A percentile compares a stretch with the other conserved stretches of the same genome.
phyloP scores from a whole-genome alignment of 2,797 vertebrate species.

The Pseudomugil tenellus region DNA sequence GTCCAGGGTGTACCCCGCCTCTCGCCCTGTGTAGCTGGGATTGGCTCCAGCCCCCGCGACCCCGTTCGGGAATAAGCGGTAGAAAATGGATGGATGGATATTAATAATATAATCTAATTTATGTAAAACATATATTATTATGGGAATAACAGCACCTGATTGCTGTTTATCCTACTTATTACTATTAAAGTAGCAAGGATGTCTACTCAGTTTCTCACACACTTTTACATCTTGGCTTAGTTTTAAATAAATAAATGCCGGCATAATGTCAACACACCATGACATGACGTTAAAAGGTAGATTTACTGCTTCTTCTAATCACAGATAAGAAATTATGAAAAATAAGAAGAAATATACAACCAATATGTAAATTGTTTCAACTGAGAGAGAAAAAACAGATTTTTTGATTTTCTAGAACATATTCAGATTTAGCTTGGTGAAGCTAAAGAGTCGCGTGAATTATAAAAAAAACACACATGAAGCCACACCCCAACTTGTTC shows the following conservation, averaged over 20 bases:
- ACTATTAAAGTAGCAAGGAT: not conserved
- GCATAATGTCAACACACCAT: not conserved
- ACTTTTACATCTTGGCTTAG: not conserved
- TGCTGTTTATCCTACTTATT: not conserved
- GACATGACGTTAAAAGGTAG: not conserved
- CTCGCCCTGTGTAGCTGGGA: no score
- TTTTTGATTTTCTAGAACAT: slow-evolving; percentile 5
- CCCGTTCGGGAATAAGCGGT: no score
- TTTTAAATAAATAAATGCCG: not conserved
- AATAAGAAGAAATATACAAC: no score
- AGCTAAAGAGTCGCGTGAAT: not conserved
- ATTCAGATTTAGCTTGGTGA: slow-evolving; percentile 30
- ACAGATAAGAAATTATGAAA: not conserved
- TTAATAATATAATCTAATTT: no score
- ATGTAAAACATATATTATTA: no score
- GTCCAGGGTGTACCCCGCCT: no score
- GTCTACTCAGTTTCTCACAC: not conserved
- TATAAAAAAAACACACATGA: not conserved
- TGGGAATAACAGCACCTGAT: not conserved
- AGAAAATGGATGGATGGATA: no score
- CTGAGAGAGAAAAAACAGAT: no score
- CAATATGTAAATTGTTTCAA: no score
- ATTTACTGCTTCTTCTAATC: not conserved
- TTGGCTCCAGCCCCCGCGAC: no score
- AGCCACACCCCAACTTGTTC: slow-evolving; percentile 5